phyloP scores from a whole-genome alignment of 2,888 invertebrate species.

The Hesperia comma region DNA sequence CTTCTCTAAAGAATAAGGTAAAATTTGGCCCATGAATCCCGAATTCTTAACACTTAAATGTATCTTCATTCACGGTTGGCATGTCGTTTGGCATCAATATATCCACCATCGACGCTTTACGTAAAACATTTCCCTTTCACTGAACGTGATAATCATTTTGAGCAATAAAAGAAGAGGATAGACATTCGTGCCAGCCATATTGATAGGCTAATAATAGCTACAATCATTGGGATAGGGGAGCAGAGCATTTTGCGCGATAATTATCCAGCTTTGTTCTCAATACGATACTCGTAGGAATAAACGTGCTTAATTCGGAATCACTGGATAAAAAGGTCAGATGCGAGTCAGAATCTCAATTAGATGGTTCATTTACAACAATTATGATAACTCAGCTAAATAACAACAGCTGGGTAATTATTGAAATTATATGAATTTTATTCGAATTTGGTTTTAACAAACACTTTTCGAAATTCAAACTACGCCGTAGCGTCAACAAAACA shows the following conservation, averaged over 20 bases:
- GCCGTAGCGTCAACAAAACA: no score
- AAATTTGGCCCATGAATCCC: no score
- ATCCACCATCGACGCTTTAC: not conserved
- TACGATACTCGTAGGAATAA: slow-evolving; percentile 7
- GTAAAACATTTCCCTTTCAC: not conserved
- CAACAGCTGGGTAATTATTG: no score
- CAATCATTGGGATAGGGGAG: not conserved
- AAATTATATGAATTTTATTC: no score
- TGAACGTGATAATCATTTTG: slow-evolving; percentile 10
- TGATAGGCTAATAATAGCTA: slow-evolving; percentile 11
- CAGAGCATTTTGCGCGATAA: not conserved
- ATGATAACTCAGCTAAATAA: no score
- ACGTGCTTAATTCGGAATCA: not conserved
- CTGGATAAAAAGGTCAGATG: not conserved
- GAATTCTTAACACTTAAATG: not conserved
- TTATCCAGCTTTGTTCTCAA: slow-evolving; percentile 10
- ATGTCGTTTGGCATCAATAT: not conserved
- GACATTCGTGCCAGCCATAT: slow-evolving; percentile 8
- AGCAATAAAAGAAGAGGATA: slow-evolving; percentile 7
- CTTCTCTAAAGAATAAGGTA: not conserved
- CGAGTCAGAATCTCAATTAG: not conserved
- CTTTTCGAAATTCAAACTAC: no score
- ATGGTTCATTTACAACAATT: not conserved
- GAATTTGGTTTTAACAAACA: no score
- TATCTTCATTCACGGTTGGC: not conserved